phyloP scores from a whole-genome alignment of 2,113 vertebrate genomes.

The Carassius auratus region DNA sequence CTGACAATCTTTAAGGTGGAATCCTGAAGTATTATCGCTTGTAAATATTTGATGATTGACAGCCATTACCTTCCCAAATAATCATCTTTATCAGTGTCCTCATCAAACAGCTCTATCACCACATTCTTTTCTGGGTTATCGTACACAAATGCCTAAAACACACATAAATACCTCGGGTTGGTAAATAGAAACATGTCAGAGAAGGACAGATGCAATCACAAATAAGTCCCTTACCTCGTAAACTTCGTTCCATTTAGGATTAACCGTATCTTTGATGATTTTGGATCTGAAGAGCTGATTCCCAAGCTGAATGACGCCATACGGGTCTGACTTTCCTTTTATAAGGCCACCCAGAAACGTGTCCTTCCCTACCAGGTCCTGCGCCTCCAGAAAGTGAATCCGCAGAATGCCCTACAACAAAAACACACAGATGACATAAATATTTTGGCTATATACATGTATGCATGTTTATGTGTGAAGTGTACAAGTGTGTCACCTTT shows the following conservation, averaged over 20 bases:
- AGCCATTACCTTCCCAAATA: constrained; percentile 87
- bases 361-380: constrained; percentile 90
- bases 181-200: neutral
- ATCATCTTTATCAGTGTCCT: constrained; percentile 96
- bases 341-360: constrained; percentile 90
- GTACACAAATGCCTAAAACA: constrained; percentile 82
- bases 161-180: constrained; percentile 12
- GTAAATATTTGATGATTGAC: neutral
- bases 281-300: constrained; percentile 90
- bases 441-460: neutral
- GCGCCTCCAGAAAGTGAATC: constrained; percentile 93
- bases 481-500: constrained; percentile 76
- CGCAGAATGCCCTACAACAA: constrained; percentile 84
- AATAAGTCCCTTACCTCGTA: constrained; percentile 82
- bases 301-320: constrained; percentile 86
- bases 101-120: constrained; percentile 91
- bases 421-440: neutral
- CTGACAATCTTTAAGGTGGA: neutral
- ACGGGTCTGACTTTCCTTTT: constrained; percentile 96
- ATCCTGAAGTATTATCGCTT: neutral
- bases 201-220: neutral
- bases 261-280: constrained; percentile 87
- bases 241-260: constrained; percentile 94
- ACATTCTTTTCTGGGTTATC: constrained; percentile 81
- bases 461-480: neutral